phyloP scores from a whole-genome alignment of 1,140 invertebrate genomes.

The Caenorhabditis tropicalis region DNA sequence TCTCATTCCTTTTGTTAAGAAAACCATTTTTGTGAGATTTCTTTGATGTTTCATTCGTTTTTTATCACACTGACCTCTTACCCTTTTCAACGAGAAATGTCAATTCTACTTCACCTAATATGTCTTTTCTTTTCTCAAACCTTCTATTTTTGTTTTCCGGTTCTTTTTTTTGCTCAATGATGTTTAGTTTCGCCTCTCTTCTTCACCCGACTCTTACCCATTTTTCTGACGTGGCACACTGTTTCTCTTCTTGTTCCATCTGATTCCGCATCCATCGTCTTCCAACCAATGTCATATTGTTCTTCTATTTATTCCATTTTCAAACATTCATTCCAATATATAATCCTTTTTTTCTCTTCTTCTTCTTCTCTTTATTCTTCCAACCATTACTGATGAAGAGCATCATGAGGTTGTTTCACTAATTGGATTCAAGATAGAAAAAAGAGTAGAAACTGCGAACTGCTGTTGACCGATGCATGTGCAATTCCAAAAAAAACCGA shows the following conservation, averaged over 20 bases:
- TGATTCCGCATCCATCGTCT: background rate
- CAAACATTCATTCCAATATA: constrained; percentile 20
- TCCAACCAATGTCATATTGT: background rate
- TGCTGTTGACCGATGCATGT: background rate
- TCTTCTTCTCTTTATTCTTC: too few species aligned
- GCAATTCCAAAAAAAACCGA: background rate
- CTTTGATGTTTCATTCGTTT: too few species aligned
- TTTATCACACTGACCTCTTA: too few species aligned
- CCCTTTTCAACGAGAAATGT: too few species aligned
- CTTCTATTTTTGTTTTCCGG: background rate
- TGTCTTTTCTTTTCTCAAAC: background rate
- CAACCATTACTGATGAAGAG: constrained; percentile 5
- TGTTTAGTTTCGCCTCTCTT: background rate
- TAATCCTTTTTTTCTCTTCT: background rate
- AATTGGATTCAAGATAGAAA: background rate
- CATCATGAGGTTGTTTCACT: constrained; percentile 32
- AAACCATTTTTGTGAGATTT: background rate
- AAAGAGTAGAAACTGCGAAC: background rate
- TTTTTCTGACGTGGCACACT: background rate
- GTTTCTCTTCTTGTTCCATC: background rate
- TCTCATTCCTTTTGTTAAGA: background rate
- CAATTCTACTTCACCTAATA: background rate
- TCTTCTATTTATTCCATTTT: background rate
- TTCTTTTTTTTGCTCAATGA: background rate
- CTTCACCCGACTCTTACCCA: background rate